Evolutionary conservation across 2,797 vertebrate genomes (phyloP), one percentile per base, ranked within the genome.

Genomic region (Ara ararauna): DNA sequence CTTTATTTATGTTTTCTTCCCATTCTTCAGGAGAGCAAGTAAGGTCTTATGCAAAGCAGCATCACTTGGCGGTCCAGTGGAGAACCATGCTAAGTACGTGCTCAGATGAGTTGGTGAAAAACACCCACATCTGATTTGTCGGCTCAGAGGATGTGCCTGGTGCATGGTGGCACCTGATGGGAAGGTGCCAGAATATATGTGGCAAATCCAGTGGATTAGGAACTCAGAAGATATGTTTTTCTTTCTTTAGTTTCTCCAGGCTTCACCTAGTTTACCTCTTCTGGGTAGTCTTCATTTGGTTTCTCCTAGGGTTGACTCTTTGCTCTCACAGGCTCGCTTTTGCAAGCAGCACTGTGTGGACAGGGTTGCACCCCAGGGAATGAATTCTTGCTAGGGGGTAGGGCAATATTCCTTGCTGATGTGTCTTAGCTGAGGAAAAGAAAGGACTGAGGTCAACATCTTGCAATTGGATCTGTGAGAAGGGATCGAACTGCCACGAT

Each of bases 201-300:
- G 44, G 27, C 24, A 71, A 89, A 64, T 20, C 8, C 38, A 53
- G 13, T 13, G 16, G 24, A 76, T 67, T 0, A 51, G 45, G 38
- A 85, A 7, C 22, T 75, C 42, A 40, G 23, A n/a, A 66, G 5
- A 29, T 68, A 45, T 4, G 0, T 50, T 75, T 93, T 7, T 81
- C 14, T 53, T 40, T 42, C 40, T 79, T 13, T 17, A 36, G 14
- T 23, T 13, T 50, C 24, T 82, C 42, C 48, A 64, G 15, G 11
- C 47, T 79, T 79, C 75, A 45, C 10, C 38, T 42, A 19, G 18
- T 61, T 83, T 65, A 15, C 6, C 22, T 80, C 7, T 67, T 42
- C 27, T 24, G 10, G 1, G 1, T 3, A 5, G 0, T 67, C 29
- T 11, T 78, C 8, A 13, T 64, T 24, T 56, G 42, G 10, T 54